These are phyloP conservation scores for Hydrozoanthus tunicans DNA, from an alignment of 64 coral and sea anemone species.

Conservation along the genomic window DNA sequence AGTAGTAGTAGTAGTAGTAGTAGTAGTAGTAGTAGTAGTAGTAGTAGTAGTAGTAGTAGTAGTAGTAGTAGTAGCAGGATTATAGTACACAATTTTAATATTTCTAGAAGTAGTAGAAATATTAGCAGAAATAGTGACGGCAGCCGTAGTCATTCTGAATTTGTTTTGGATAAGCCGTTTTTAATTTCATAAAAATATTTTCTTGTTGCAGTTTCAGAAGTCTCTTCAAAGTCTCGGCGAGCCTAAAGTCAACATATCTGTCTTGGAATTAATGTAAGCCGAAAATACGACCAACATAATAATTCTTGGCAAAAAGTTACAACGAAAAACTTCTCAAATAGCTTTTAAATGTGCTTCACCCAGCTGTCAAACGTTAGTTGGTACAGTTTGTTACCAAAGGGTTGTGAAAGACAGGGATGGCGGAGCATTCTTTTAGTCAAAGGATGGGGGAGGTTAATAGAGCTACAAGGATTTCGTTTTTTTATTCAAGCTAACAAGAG, in stretches of 20 bases:
- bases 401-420: too few relatives aligned
- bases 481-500: too few relatives aligned
- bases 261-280: slow-evolving; percentile 22
- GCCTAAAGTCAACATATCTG: background rate
- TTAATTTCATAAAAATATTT: background rate
- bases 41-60: background rate
- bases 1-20: too few relatives aligned
- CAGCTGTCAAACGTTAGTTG: background rate
- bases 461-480: too few relatives aligned
- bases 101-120: background rate
- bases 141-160: background rate
- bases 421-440: too few relatives aligned
- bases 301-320: background rate
- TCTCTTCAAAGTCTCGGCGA: background rate
- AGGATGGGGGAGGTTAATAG: too few relatives aligned
- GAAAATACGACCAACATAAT: background rate
- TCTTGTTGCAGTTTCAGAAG: background rate
- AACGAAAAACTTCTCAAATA: background rate
- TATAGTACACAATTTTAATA: too few relatives aligned
- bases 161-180: background rate
- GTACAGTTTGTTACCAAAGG: too few relatives aligned
- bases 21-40: too few relatives aligned
- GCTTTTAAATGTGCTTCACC: background rate
- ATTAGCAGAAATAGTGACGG: background rate
- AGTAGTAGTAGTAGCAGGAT: background rate